Evolutionary conservation across 2,797 vertebrate species (phyloP), one percentile per base, ranked within the genome.

Genomic region (Babyrousa celebensis): DNA sequence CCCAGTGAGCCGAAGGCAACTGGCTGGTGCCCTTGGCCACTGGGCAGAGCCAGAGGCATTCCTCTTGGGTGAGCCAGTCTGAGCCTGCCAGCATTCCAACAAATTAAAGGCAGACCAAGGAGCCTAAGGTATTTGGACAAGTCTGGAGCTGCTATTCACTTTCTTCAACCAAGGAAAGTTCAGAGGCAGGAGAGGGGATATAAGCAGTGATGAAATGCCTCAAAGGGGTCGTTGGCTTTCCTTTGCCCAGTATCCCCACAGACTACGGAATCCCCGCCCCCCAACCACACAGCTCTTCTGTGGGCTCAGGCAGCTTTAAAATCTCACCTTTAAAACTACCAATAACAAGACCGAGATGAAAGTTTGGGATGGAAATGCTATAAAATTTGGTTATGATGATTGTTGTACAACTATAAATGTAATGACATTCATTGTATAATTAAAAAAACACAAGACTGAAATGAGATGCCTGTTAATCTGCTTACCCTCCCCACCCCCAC

Each of bases 31-130:
- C 27, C 65, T 89, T 96, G 85, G 74, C 62, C 52, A 43, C 92
- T 43, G 60, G 70, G 56, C 70, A 67, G 27, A 29, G 86, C 86
- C 94, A 78, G 74, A 89, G 94, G 72, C 96, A 72, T 95, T 97
- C 75, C 54, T 96, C 74, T 71, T 65, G 9, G 65, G 71, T 32
- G 71, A 96, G 77, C 86, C 71, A 12, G 56, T 18, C 62, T 40
- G 43, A 3, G 1, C 77, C 84, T 72, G 95, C 94, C 95, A 97
- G 80, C 92, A 95, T 95, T 95, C 85, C 85, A 68, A 2, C 71
- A 92, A 80, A 89, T 91, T 95, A 87, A 90, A 95, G 63, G 58
- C 95, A 78, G 95, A 95, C 85, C 72, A 78, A 91, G 95, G 92
- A 96, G 86, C 78, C 82, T 74, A 62, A 75, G 78, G 62, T 90